phyloP scores from a whole-genome alignment of 2,113 vertebrate species.

The Balaeniceps rex region DNA sequence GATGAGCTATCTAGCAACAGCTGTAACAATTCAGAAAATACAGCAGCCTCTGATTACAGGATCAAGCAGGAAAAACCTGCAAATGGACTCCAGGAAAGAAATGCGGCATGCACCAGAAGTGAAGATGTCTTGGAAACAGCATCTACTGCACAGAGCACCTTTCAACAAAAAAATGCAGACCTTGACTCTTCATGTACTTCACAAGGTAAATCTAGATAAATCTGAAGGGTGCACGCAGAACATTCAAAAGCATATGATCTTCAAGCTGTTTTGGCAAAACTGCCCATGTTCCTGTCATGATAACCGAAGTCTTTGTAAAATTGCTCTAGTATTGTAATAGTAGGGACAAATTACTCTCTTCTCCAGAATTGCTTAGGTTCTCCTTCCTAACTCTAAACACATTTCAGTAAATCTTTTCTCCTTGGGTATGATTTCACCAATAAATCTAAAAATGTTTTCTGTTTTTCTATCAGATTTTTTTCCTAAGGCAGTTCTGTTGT shows the following conservation, averaged over 20 bases:
- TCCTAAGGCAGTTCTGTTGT: not conserved
- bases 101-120: accelerated
- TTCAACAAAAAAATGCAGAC: not conserved
- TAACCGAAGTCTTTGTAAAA: not conserved
- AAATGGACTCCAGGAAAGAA: not conserved
- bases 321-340: not conserved
- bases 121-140: not conserved
- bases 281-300: not conserved
- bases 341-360: not conserved
- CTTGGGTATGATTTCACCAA: not conserved
- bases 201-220: constrained; percentile 19
- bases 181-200: not conserved
- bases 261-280: not conserved
- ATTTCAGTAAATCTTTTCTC: not conserved
- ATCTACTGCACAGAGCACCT: not conserved
- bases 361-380: not conserved
- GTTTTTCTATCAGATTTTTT: not conserved
- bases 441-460: not conserved
- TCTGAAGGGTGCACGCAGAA: no score
- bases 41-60: not conserved
- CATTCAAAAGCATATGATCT: not conserved
- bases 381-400: not conserved
- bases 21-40: not conserved
- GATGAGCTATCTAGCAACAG: not conserved
- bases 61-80: not conserved